phyloP scores from a whole-genome alignment of 2,888 invertebrate species.

The Caenorhabditis uteleia region DNA sequence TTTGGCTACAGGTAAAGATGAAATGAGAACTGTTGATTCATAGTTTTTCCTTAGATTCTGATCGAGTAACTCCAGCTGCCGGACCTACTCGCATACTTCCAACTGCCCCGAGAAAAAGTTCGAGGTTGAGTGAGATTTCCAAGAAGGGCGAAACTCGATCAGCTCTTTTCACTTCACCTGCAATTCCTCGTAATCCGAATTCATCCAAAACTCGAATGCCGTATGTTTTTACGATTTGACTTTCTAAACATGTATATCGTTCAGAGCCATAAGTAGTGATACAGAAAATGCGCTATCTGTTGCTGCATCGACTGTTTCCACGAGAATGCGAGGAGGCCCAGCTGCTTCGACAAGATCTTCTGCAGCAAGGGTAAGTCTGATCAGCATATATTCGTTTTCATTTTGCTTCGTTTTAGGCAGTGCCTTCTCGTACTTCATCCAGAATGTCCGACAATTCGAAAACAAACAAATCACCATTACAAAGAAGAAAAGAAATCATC shows the following conservation, averaged over 20 bases:
- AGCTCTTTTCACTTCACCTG: too few relatives aligned
- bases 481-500: slow-evolving; percentile 29
- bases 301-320: background rate
- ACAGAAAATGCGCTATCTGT: slow-evolving; percentile 18
- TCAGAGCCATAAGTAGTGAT: slow-evolving; percentile 20
- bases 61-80: background rate
- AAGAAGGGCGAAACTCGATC: slow-evolving; percentile 17
- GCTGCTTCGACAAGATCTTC: slow-evolving; percentile 4
- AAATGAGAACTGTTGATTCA: background rate
- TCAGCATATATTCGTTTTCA: background rate
- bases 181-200: too few relatives aligned
- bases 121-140: slow-evolving; percentile 17
- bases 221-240: background rate
- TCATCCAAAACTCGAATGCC: background rate
- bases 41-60: background rate
- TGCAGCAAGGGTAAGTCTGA: slow-evolving; percentile 7
- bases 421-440: slow-evolving; percentile 20
- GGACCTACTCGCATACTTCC: background rate
- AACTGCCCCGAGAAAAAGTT: slow-evolving; percentile 21
- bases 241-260: background rate
- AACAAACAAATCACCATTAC: slow-evolving; percentile 14
- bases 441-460: slow-evolving; percentile 24
- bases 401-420: slow-evolving; percentile 19
- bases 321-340: slow-evolving; percentile 4
- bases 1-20: background rate